Conservation (phyloP, 2,888 invertebrate genomes). For the Rhabditophanes sp. region DNA sequence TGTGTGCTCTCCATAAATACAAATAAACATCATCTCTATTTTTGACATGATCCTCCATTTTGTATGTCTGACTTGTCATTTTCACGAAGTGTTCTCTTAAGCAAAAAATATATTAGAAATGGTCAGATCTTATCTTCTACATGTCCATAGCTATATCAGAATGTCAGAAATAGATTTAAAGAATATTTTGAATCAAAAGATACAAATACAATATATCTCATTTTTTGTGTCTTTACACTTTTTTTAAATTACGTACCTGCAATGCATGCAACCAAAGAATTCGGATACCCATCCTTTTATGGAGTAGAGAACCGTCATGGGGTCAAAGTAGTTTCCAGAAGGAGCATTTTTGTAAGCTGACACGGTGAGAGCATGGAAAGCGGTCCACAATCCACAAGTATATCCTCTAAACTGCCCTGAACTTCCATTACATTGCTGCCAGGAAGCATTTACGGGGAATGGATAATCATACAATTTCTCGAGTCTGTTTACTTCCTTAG, state of each 20-base stretch:
- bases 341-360: slow-evolving; percentile 51
- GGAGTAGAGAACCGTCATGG: slow-evolving; percentile 59
- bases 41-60: slow-evolving; percentile 29
- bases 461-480: slow-evolving; percentile 29
- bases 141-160: too few relatives aligned
- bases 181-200: too few relatives aligned
- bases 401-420: slow-evolving; percentile 56
- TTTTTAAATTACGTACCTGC: slow-evolving; percentile 49
- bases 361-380: slow-evolving; percentile 79
- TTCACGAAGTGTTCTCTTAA: slow-evolving; percentile 64
- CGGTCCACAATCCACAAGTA: slow-evolving; percentile 81
- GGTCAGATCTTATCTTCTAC: too few relatives aligned
- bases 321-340: too few relatives aligned
- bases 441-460: slow-evolving; percentile 32
- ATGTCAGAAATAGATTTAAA: too few relatives aligned
- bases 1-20: slow-evolving; percentile 67
- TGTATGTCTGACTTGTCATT: slow-evolving; percentile 56
- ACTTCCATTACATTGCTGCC: slow-evolving; percentile 35
- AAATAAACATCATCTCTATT: slow-evolving; percentile 33
- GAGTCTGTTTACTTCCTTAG: slow-evolving; percentile 6
- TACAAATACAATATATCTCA: too few relatives aligned
- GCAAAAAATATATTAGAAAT: neutral
- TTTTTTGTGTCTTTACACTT: too few relatives aligned
- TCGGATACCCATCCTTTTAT: slow-evolving; percentile 76
- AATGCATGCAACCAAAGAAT: slow-evolving; percentile 85